Conservation (phyloP, 2,888 invertebrate species). For the Ephialtes manifestator region DNA sequence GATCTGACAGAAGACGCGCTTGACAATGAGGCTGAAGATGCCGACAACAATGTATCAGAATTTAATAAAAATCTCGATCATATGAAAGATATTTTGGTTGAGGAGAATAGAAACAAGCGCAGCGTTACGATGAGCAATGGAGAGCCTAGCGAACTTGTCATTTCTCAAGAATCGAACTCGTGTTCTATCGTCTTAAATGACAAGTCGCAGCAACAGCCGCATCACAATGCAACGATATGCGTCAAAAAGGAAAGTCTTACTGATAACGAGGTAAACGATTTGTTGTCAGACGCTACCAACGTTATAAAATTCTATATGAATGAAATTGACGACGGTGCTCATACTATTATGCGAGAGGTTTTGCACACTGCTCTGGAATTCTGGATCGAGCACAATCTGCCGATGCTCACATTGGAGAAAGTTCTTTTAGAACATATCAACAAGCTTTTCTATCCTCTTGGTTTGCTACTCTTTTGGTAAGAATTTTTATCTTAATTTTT, state of each 20-base stretch:
- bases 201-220: conserved; percentile 8
- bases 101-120: conserved; percentile 46
- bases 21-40: conserved; percentile 68
- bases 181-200: conserved; percentile 23
- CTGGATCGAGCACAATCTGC: conserved; percentile 85
- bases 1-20: conserved; percentile 76
- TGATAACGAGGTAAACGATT: conserved; percentile 68
- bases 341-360: conserved; percentile 80
- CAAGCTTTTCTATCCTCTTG: conserved; percentile 84
- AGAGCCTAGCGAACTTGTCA: conserved; percentile 3
- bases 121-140: conserved; percentile 42
- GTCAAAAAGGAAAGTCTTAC: conserved; percentile 53
- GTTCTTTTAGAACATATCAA: conserved; percentile 88
- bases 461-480: conserved; percentile 83
- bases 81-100: conserved; percentile 45
- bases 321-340: conserved; percentile 81
- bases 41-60: conserved; percentile 50
- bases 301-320: conserved; percentile 83
- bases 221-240: conserved; percentile 22
- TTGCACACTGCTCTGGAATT: conserved; percentile 83
- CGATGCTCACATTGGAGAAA: conserved; percentile 87
- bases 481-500: conserved; percentile 24
- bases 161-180: conserved; percentile 28
- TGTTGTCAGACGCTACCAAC: conserved; percentile 75
- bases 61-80: conserved; percentile 61